phyloP scores from a whole-genome alignment of 2,797 vertebrate species.

The Selene dorsalis region DNA sequence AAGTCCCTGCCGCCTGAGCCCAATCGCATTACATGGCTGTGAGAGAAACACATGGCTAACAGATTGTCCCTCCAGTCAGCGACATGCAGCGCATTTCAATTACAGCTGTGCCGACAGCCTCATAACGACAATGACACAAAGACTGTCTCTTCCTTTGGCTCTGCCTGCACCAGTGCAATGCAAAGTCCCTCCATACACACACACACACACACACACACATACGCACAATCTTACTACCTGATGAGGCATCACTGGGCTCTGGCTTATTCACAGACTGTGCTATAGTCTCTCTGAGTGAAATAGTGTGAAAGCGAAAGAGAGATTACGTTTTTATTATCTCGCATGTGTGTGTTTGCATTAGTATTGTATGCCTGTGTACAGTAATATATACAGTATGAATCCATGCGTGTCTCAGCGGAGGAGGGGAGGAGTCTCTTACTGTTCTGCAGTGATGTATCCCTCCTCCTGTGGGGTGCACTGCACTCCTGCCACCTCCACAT shows the following conservation, averaged over 20 bases:
- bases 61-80: slow-evolving; percentile 87
- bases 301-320: slow-evolving; percentile 27
- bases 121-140: slow-evolving; percentile 69
- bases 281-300: slow-evolving; percentile 27
- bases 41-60: slow-evolving; percentile 86
- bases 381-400: slow-evolving; percentile 18
- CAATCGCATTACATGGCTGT: slow-evolving; percentile 87
- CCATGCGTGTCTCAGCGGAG: not conserved
- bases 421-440: slow-evolving; percentile 85
- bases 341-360: slow-evolving; percentile 22
- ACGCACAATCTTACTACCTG: slow-evolving; percentile 50
- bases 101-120: slow-evolving; percentile 75
- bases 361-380: slow-evolving; percentile 19
- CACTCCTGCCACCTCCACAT: slow-evolving; percentile 93
- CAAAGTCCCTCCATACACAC: slow-evolving; percentile 39
- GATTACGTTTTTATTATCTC: slow-evolving; percentile 12
- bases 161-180: slow-evolving; percentile 52
- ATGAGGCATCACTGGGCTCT: slow-evolving; percentile 51
- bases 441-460: slow-evolving; percentile 93
- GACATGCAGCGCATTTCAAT: slow-evolving; percentile 86
- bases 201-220: slow-evolving; percentile 15
- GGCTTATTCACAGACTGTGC: slow-evolving; percentile 45
- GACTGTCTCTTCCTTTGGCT: slow-evolving; percentile 67
- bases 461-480: slow-evolving; percentile 88
- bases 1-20: slow-evolving; percentile 83